Percentiles rank a stretch among this genome's conserved stretches.
Conservation (phyloP, 2,113 vertebrate genomes). For the Odocoileus hemionus region DNA sequence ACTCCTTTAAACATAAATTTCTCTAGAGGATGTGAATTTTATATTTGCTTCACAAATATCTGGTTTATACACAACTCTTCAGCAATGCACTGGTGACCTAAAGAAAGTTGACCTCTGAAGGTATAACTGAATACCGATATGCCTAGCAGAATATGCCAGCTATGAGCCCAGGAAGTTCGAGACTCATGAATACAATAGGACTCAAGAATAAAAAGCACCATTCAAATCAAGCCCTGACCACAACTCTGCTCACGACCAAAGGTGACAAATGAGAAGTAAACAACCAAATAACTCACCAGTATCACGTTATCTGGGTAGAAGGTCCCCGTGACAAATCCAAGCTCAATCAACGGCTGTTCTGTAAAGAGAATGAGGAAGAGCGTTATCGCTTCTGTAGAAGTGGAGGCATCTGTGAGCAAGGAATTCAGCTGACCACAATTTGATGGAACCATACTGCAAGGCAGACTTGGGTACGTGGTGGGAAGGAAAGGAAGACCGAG, state of each 20-base stretch:
- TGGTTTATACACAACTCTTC: not conserved
- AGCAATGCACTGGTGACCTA: not conserved
- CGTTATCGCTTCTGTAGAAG: not conserved
- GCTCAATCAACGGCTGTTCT: not conserved
- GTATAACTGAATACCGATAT: no score
- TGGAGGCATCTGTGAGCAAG: not conserved
- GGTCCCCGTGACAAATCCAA: not conserved
- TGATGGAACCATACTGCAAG: not conserved
- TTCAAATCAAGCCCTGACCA: not conserved
- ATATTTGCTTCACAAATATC: not conserved
- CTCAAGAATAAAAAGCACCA: not conserved
- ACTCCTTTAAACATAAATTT: not conserved
- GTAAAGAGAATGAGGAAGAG: not conserved
- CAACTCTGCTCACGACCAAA: not conserved
- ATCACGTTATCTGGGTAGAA: not conserved
- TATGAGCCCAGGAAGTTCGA: not conserved
- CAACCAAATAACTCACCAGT: slow-evolving; percentile 41
- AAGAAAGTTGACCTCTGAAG: not conserved
- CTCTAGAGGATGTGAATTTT: not conserved
- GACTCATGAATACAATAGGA: not conserved
- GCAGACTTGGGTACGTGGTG: accelerated
- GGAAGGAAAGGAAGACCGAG: accelerated
- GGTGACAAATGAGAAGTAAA: not conserved
- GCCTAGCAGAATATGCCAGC: no score
- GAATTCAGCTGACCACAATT: not conserved